Evolutionary conservation across 2,113 vertebrate genomes (phyloP), one percentile per base, ranked within the genome.

Genomic region (Nyctibius bracteatus): DNA sequence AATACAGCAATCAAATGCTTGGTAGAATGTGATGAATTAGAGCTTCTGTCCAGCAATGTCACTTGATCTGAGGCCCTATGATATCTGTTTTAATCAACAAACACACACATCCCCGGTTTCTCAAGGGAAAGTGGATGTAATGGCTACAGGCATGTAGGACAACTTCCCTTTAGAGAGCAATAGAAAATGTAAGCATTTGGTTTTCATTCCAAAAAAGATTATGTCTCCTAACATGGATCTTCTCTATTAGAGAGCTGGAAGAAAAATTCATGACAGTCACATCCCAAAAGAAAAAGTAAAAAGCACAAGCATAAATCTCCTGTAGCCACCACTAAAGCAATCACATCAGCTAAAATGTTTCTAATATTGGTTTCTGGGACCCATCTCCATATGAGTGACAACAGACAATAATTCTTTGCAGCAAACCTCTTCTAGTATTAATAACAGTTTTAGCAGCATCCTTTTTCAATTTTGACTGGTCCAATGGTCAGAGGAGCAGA

Each of bases 101-200:
- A 86, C 18, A 61, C 30, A 81, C 22, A 22, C 14, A 85, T 71
- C 28, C 49, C 67, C 75, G 43, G 43, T 92, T 87, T 86, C 90
- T 90, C 46, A 23, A 86, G 83, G 77, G 51, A 77, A 93, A 93
- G 55, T 55, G 49, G 70, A 72, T 55, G 15, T 47, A 75, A 86
- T 0, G 2, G 71, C 93, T 95, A 81, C 88, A 88, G 86, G 39
- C 59, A 96, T 90, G 92, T 94, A 92, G 94, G 92, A 98, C 96
- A 98, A 98, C 96, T 95, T 96, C 72, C 96, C 96, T 92, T 96
- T 55, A 97, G 96, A 97, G 97, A 97, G 93, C 96, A 97, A 97
- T 70, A 90, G 43, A 72, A 89, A 82, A 86, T 10, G 13, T 35
- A 84, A 92, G 35, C 41, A n/a, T 79, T 88, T 90, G 17, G 10